Conservation (phyloP, 2,113 vertebrate genomes). For the Odontophorus gujanensis region DNA sequence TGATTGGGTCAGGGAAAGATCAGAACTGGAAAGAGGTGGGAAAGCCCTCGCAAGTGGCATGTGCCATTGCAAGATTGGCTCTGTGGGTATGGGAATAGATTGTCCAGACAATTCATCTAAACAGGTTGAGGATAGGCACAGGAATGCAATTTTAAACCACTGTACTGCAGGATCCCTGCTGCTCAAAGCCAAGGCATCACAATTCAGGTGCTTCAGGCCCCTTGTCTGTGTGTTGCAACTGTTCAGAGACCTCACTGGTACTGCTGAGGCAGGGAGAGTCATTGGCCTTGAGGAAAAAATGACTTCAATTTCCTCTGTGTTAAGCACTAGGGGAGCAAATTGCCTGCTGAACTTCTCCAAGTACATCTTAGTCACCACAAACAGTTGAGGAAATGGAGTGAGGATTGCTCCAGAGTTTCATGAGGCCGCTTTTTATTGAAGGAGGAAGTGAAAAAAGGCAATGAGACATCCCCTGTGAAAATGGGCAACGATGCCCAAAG, state of each 20-base stretch:
- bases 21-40: neutral
- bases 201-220: neutral
- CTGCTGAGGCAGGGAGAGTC: neutral
- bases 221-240: neutral
- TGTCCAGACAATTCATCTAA: fast-evolving
- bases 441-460: neutral
- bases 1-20: neutral
- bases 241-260: fast-evolving
- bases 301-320: neutral
- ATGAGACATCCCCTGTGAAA: neutral
- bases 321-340: neutral
- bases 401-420: neutral
- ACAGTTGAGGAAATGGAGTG: fast-evolving
- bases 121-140: neutral
- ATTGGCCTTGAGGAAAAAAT: neutral
- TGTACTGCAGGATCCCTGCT: neutral
- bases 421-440: neutral
- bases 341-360: neutral
- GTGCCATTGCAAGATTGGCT: neutral
- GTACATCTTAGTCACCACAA: neutral
- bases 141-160: neutral
- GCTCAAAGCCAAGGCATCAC: neutral
- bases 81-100: neutral
- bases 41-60: fast-evolving
- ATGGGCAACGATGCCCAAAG: neutral